Conservation (phyloP, 2,797 vertebrate genomes). For the Apodemus agrarius region DNA sequence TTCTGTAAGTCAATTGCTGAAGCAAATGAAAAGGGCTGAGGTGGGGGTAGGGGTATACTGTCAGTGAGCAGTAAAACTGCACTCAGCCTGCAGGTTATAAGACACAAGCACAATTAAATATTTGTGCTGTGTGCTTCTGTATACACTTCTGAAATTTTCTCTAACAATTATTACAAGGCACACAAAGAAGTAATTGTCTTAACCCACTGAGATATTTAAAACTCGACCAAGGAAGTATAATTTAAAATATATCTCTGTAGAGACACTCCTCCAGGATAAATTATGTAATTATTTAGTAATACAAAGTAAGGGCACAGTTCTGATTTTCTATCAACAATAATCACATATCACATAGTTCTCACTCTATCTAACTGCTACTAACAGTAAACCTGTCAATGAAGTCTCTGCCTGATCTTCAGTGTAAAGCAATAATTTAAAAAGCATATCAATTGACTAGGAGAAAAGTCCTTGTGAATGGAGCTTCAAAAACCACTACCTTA, state of each 20-base stretch:
- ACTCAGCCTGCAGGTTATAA: conserved; percentile 67
- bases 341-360: conserved; percentile 34
- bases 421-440: background rate
- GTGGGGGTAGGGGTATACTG: conserved; percentile 63
- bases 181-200: conserved; percentile 19
- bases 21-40: conserved; percentile 51
- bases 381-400: background rate
- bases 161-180: conserved; percentile 46
- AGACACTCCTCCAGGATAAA: background rate
- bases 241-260: background rate
- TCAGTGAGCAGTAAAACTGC: conserved; percentile 69
- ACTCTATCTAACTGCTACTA: background rate
- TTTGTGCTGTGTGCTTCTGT: conserved; percentile 65
- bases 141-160: conserved; percentile 69
- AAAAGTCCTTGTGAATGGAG: background rate
- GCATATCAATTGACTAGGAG: conserved; percentile 54
- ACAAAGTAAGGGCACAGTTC: background rate
- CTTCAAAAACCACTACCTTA: conserved; percentile 12
- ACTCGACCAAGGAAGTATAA: conserved; percentile 70
- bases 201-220: conserved; percentile 62
- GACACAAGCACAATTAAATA: conserved; percentile 63
- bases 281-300: background rate
- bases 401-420: background rate
- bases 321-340: conserved; percentile 11
- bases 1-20: conserved; percentile 76